Base-by-base conservation (phyloP, 2,797 vertebrate species). In the Florisuga fusca region DNA sequence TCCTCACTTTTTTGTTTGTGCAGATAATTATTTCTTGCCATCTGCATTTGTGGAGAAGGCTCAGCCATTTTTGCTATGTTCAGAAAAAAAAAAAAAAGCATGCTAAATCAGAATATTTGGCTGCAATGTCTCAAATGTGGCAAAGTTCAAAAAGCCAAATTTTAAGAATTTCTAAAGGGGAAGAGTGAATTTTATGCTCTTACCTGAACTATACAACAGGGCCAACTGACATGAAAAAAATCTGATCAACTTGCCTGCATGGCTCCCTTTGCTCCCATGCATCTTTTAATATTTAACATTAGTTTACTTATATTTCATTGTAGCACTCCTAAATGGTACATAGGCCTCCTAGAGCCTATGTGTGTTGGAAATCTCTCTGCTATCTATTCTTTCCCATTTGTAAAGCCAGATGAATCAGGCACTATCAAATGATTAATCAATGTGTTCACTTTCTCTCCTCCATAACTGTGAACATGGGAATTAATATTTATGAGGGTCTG, bases 401-500 rank as follows among this genome's bases (percentile, higher is more conserved):
- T 95, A 95, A 14, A 93, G 50, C 54, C 76, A 94, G 87, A 69
- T 83, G 93, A 97, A 97, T 96, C 87, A 97, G 97, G 97, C 95
- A 93, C 74, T 96, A 97, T 96, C 96, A 97, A 97, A 93, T 97
- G 94, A 97, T 94, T 98, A 96, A 97, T 97, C 96, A 96, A 84
- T 48, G 29, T 94, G 94, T 96, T 98, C 96, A 91, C 73, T 96
- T 97, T 90, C 87, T 97, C 92, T 95, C 94, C 93, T 98, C 87
- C 82, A 88, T 96, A 97, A 92, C 95, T 95, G 90, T 87, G 92
- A 97, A 73, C 95, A 95, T 87, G 62, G 82, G 87, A 95, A 98
- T 98, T 94, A 97, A 97, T 98, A 98, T 98, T 97, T 95, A 98
- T 97, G 92, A 98, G 87, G 78, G 57, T 21, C 19, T 87, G 51